Evolutionary conservation across 2,797 vertebrate species (phyloP).

Genomic region (Oreochromis grahami): DNA sequence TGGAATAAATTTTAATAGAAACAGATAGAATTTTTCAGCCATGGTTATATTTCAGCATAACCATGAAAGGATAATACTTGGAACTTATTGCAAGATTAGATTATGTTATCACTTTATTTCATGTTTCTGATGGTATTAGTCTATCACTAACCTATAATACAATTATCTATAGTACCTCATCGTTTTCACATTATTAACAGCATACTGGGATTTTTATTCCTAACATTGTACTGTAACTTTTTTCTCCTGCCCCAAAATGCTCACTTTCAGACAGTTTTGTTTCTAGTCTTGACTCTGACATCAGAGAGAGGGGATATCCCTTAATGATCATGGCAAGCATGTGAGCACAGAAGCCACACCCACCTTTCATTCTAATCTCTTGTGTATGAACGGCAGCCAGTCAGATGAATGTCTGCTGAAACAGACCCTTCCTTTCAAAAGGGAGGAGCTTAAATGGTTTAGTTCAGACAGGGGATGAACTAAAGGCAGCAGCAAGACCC

Average conservation of each 20-base stretch:
- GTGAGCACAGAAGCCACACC: fast-evolving
- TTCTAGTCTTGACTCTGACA: fast-evolving
- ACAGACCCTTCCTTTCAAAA: neutral
- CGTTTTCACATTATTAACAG: neutral
- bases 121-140: neutral
- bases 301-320: neutral
- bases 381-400: neutral
- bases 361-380: neutral
- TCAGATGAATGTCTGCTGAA: neutral
- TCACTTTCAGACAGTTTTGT: neutral
- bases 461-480: neutral
- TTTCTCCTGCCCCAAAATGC: neutral
- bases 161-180: fast-evolving
- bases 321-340: neutral
- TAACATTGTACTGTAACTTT: neutral
- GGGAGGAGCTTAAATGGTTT: neutral
- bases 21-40: neutral
- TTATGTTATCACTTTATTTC: neutral
- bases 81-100: neutral
- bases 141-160: neutral
- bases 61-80: neutral
- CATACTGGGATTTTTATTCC: neutral
- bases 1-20: neutral
- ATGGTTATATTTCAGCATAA: neutral
- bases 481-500: neutral